Evolutionary conservation across 92 coral and sea anemone genomes (phyloP), one percentile per base, ranked within the genome.

Genomic region (Paramuricea clavata): DNA sequence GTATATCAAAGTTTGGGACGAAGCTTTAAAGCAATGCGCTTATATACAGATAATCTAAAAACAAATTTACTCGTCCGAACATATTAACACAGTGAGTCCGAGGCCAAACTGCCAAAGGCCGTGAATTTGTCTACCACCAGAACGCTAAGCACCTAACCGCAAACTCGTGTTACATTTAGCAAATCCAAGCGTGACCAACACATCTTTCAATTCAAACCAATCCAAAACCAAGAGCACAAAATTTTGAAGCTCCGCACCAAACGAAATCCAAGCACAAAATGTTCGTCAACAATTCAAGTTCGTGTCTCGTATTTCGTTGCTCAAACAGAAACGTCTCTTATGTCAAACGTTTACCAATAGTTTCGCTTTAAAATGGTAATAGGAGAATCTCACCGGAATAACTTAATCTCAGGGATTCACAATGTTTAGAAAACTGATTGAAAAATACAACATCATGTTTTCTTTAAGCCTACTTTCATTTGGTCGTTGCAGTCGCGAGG

Each of bases 351-450:
- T 79, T 79, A 79, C 73, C 73, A 79, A 79, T 61, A 79, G 84
- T 60, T 61, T 32, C 84, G 42, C 70, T 65, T 79, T 79, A 79
- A 65, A 17, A 59, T 42, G 84, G 84, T 79, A 79, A 79, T 79
- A 65, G 50, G 84, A 79, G 84, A 79, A 57, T 54, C 54, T 17
- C 4, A 61, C 84, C 84, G 84, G 84, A 79, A 79, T 79, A 61
- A 79, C 72, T 79, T 79, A 79, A 79, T 79, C 84, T 79, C 17
- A 9, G 34, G 84, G 84, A 59, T 79, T 79, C 84, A 25, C 84
- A 79, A 79, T 79, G 84, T 79, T 79, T 79, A 26, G 84, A 59
- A 79, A 79, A 42, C 21, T 60, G 50, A 34, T 61, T 79, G 28
- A 30, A 61, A 35, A 79, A 59, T 9, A 49, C 28, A 76, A 47